Conservation (phyloP, 35 echinoderm and acorn worm species). For the Apostichopus japonicus region DNA sequence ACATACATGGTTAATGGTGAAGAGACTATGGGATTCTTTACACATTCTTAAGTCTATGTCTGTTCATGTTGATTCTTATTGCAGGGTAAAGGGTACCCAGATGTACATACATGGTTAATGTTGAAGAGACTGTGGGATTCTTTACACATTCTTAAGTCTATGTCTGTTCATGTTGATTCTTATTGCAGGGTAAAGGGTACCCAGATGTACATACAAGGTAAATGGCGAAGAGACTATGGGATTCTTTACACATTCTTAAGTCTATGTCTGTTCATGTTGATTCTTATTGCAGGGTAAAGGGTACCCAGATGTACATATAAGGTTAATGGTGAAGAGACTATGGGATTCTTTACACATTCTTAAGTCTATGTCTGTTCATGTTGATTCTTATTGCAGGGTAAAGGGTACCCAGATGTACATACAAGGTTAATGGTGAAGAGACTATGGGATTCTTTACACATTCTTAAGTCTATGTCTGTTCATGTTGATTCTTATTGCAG, state of each 20-base stretch:
- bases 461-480: background rate
- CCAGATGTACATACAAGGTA: constrained; percentile 89
- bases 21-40: constrained; percentile 79
- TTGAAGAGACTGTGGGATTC: constrained; percentile 80
- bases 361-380: background rate
- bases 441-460: constrained; percentile 82
- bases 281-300: constrained; percentile 75
- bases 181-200: constrained; percentile 86
- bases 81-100: constrained; percentile 95
- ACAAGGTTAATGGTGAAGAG: constrained; percentile 83
- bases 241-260: constrained; percentile 67
- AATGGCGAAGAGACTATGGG: constrained; percentile 85
- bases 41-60: constrained; percentile 39
- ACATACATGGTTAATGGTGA: constrained; percentile 84
- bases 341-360: constrained; percentile 86
- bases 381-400: constrained; percentile 58
- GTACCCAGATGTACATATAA: constrained; percentile 90
- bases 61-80: background rate
- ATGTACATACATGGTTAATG: constrained; percentile 88
- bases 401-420: constrained; percentile 94
- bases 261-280: background rate
- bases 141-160: constrained; percentile 58
- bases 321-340: constrained; percentile 78
- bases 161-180: background rate
- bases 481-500: constrained; percentile 12